These are phyloP conservation scores for Rhopalosiphum nymphaeae DNA, from an alignment of 2,888 invertebrate species.

Conservation along the genomic window DNA sequence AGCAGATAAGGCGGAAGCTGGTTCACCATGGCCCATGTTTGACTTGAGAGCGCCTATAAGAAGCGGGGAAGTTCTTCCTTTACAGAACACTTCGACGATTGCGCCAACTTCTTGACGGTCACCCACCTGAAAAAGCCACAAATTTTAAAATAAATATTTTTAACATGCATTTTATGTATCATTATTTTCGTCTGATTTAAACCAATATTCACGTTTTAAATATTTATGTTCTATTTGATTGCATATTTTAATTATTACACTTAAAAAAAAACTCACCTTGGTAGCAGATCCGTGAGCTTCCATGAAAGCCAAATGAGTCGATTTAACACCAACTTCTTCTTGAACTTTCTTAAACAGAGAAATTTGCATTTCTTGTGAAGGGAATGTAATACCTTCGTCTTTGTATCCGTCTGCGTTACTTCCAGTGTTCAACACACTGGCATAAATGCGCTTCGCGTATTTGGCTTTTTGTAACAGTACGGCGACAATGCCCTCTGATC, in stretches of 20 bases:
- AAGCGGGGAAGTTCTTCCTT: constrained; percentile 82
- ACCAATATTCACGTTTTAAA: background rate
- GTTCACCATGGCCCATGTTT: constrained; percentile 99
- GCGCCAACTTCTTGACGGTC: constrained; percentile 98
- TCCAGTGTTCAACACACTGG: constrained; percentile 87
- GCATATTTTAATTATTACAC: background rate
- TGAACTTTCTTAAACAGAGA: constrained; percentile 88
- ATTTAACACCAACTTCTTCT: constrained; percentile 84
- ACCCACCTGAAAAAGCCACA: constrained; percentile 75
- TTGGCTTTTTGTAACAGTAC: constrained; percentile 85
- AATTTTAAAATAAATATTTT: background rate
- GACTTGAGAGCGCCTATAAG: constrained; percentile 97
- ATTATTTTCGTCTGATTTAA: background rate
- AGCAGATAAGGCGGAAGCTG: constrained; percentile 90
- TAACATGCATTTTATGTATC: background rate
- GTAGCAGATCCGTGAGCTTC: constrained; percentile 99
- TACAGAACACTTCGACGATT: constrained; percentile 86
- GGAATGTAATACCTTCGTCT: constrained; percentile 90
- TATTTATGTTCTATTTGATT: background rate
- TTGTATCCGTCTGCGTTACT: constrained; percentile 95
- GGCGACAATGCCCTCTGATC: constrained; percentile 89
- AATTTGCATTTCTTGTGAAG: constrained; percentile 85
- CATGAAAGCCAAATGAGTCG: constrained; percentile 87
- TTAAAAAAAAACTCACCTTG: constrained; percentile 74
- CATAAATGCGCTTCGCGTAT: constrained; percentile 85